Conservation (phyloP, 2,113 vertebrate species). For the Furnarius figulus region DNA sequence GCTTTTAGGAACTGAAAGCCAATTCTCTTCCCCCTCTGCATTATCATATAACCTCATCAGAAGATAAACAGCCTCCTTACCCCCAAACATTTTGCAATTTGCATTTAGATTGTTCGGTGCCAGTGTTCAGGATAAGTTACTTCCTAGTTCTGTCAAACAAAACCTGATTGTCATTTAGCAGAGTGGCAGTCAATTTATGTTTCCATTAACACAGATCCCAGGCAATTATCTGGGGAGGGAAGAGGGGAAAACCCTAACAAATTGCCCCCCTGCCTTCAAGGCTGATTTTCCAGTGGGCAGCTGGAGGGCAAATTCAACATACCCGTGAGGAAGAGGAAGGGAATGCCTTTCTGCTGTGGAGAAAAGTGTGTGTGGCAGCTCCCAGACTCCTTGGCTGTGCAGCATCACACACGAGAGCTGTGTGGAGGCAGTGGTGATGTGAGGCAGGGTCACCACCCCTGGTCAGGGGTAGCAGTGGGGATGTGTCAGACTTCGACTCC, state of each 20-base stretch:
- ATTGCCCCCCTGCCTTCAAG: background rate
- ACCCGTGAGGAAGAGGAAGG: background rate
- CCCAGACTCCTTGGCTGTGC: background rate
- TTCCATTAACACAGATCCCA: conserved; percentile 77
- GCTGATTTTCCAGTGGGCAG: conserved; percentile 8
- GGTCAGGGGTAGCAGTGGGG: rapidly evolving
- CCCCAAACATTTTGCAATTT: conserved; percentile 65
- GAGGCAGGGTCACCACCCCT: background rate
- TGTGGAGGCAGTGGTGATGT: rapidly evolving
- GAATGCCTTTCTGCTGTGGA: background rate
- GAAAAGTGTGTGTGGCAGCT: background rate
- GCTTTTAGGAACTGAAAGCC: conserved; percentile 45
- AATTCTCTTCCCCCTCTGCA: background rate
- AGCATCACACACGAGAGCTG: background rate
- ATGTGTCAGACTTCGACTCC: background rate
- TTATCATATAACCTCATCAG: conserved; percentile 62
- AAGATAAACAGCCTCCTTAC: conserved; percentile 41
- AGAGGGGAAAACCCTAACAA: conserved; percentile 27
- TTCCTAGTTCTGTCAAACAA: conserved; percentile 73
- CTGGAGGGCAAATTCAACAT: background rate
- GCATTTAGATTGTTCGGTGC: conserved; percentile 76
- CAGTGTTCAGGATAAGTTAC: conserved; percentile 58
- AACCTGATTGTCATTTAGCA: conserved; percentile 81
- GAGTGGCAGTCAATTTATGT: conserved; percentile 71
- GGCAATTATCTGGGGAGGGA: conserved; percentile 60